Conservation (phyloP, 2,888 invertebrate genomes). For the Alviniconcha strummeri region DNA sequence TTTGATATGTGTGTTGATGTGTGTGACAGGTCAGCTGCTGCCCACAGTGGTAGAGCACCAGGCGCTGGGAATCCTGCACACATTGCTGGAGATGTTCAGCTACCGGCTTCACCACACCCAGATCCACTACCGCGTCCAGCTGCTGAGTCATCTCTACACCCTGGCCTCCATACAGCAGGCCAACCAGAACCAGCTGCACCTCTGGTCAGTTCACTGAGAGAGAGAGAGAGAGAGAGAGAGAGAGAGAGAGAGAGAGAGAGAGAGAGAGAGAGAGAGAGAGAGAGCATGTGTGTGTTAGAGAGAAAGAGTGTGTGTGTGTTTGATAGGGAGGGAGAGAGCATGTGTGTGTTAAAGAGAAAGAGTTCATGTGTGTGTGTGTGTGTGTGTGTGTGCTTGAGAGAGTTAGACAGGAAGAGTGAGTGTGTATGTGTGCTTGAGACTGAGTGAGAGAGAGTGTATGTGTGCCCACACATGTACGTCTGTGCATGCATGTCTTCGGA, state of each 20-base stretch:
- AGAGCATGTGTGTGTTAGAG: no score
- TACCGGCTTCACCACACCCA: constrained; percentile 97
- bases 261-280: no score
- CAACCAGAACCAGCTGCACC: constrained; percentile 94
- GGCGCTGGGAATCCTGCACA: constrained; percentile 96
- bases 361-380: no score
- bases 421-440: no score
- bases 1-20: no score
- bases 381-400: no score
- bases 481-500: neutral
- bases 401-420: no score
- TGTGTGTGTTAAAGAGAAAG: no score
- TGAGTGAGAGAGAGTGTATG: neutral
- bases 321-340: no score
- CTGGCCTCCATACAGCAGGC: constrained; percentile 93
- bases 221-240: neutral
- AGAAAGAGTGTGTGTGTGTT: neutral
- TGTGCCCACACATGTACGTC: neutral
- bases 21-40: constrained; percentile 83
- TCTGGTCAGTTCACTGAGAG: constrained; percentile 80
- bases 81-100: constrained; percentile 96
- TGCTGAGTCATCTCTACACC: constrained; percentile 92
- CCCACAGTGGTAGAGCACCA: constrained; percentile 94
- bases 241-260: neutral
- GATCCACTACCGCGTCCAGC: constrained; percentile 94